These are phyloP conservation scores for Sceloporus undulatus DNA, from an alignment of 2,113 vertebrate genomes.

Conservation along the genomic window DNA sequence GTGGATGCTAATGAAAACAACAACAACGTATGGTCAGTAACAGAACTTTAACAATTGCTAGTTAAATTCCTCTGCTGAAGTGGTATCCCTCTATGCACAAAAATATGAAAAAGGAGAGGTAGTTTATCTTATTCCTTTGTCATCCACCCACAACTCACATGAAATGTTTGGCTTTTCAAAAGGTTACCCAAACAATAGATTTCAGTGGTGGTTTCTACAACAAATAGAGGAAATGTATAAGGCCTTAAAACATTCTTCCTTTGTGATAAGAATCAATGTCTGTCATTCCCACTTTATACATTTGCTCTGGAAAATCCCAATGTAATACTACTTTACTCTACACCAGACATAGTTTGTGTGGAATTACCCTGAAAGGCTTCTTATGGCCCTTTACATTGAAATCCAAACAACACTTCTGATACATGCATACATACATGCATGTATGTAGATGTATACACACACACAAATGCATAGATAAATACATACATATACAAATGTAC, in stretches of 20 bases:
- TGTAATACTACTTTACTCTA: neutral
- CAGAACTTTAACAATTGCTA: neutral
- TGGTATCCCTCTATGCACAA: neutral
- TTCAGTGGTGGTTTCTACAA: neutral
- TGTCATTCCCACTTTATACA: neutral
- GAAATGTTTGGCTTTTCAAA: neutral
- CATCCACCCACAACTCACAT: neutral
- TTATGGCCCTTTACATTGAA: neutral
- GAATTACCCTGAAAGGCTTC: neutral
- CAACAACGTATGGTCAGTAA: neutral
- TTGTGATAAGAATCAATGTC: neutral
- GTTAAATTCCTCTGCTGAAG: neutral
- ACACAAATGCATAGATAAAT: too few species aligned
- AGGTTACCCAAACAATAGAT: neutral
- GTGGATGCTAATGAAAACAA: neutral
- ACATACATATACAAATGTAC: neutral
- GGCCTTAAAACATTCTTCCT: neutral
- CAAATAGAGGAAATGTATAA: neutral
- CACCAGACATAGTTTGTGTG: neutral
- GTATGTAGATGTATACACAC: neutral
- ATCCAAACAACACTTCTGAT: neutral
- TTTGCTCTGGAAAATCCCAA: neutral
- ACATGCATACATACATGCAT: neutral
- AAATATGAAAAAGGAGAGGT: neutral
- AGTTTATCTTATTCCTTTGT: neutral